Conservation (phyloP, 2,113 vertebrate species). For the Miniopterus natalensis region DNA sequence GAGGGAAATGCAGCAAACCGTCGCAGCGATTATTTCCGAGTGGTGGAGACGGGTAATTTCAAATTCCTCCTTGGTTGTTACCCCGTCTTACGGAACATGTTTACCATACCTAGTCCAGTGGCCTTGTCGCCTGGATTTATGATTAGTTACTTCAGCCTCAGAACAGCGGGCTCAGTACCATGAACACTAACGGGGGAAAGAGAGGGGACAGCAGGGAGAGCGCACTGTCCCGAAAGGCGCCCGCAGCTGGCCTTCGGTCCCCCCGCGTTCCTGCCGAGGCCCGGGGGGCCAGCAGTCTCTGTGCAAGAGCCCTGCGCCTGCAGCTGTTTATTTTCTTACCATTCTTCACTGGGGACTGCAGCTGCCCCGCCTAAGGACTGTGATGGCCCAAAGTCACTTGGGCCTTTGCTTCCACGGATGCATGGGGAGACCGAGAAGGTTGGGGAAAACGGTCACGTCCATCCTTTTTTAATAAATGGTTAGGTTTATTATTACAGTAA, state of each 20-base stretch:
- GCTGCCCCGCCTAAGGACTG: background rate
- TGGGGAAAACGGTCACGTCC: background rate
- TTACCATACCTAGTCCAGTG: background rate
- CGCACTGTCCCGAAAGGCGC: background rate
- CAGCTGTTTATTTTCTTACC: background rate
- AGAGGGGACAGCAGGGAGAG: background rate
- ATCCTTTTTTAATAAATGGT: conserved; percentile 73
- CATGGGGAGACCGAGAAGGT: background rate
- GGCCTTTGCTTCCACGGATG: background rate
- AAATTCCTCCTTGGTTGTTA: conserved; percentile 7
- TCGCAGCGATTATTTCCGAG: background rate
- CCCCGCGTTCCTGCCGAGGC: background rate
- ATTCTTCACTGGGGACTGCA: background rate
- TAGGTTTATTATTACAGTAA: conserved; percentile 75
- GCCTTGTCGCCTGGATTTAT: background rate
- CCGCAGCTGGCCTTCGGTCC: background rate
- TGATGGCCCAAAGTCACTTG: background rate
- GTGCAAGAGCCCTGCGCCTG: background rate
- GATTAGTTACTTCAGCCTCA: background rate
- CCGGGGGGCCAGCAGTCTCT: conserved; percentile 9
- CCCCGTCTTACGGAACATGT: background rate
- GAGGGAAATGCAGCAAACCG: background rate
- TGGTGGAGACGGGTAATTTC: background rate
- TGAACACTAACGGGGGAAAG: background rate
- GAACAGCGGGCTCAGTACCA: background rate